Conservation (phyloP, 2,113 vertebrate genomes). For the Gracilinanus agilis region DNA sequence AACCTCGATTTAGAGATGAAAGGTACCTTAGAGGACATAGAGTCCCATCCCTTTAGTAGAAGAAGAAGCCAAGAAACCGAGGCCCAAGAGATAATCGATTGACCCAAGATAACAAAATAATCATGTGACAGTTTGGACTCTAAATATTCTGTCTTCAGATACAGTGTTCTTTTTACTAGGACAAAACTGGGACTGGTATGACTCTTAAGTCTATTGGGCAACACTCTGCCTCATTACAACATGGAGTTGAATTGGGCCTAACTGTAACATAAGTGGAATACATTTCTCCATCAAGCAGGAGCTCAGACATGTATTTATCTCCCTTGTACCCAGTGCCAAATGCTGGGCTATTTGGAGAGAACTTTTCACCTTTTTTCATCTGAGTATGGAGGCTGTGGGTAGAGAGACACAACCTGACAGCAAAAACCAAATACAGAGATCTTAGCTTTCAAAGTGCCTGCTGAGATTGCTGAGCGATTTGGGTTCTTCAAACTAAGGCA, state of each 20-base stretch:
- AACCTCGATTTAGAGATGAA: background rate
- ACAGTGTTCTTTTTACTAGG: too few relatives aligned
- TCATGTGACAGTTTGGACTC: background rate
- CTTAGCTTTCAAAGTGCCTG: slow-evolving; percentile 68
- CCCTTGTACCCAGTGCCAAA: background rate
- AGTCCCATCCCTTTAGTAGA: background rate
- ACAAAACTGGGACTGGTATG: background rate
- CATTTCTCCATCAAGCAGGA: background rate
- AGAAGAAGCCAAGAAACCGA: background rate
- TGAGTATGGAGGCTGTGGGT: background rate
- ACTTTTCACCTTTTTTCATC: background rate
- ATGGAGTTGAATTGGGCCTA: background rate
- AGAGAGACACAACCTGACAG: background rate
- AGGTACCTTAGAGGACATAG: background rate
- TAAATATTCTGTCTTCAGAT: background rate
- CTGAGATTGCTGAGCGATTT: slow-evolving; percentile 10
- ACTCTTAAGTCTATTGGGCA: background rate
- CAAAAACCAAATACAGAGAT: slow-evolving; percentile 61
- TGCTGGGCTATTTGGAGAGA: background rate
- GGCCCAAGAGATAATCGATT: background rate
- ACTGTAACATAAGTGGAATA: background rate
- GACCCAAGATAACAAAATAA: background rate
- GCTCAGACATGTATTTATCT: background rate
- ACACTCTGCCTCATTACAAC: background rate
- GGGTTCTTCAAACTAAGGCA: slow-evolving; percentile 22